Evolutionary conservation across 1,140 invertebrate species (phyloP).

Genomic region (Lordiphosa collinella): DNA sequence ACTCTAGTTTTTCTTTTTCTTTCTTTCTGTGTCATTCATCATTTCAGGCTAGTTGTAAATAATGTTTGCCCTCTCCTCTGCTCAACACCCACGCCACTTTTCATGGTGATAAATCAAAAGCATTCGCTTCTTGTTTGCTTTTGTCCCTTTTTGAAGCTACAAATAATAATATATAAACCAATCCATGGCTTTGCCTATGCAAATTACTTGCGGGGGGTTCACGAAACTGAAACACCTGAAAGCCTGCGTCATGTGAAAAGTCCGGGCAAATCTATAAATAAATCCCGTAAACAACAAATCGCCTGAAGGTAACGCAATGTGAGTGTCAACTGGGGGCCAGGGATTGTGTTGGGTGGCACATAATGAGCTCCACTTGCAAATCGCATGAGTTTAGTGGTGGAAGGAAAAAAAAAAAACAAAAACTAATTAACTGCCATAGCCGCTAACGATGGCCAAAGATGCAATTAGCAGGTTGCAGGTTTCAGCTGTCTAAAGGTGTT

Average conservation of each 20-base stretch:
- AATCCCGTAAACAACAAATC: slow-evolving; percentile 22
- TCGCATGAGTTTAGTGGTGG: not conserved
- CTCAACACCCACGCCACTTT: slow-evolving; percentile 55
- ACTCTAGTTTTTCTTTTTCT: not conserved
- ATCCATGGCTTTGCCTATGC: slow-evolving; percentile 23
- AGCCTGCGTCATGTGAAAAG: slow-evolving; percentile 23
- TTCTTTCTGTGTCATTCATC: slow-evolving; percentile 58
- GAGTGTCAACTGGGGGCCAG: too few relatives aligned
- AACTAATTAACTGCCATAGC: too few relatives aligned
- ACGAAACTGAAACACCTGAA: not conserved
- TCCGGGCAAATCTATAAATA: slow-evolving; percentile 44
- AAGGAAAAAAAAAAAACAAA: too few relatives aligned
- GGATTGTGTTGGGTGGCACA: not conserved
- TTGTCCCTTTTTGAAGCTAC: not conserved
- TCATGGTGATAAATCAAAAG: slow-evolving; percentile 76
- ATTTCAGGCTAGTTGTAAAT: slow-evolving; percentile 70
- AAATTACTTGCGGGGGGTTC: slow-evolving; percentile 21
- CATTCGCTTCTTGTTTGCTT: slow-evolving; percentile 9
- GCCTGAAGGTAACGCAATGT: slow-evolving; percentile 6
- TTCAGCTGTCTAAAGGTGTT: too few relatives aligned
- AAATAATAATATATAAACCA: not conserved
- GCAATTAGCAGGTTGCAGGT: too few relatives aligned
- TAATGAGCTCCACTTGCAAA: too few relatives aligned
- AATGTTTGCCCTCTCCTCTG: slow-evolving; percentile 68
- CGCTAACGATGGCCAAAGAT: too few relatives aligned